A percentile compares a stretch with the other conserved stretches of the same genome.
phyloP scores from a whole-genome alignment of 2,888 invertebrate genomes.

The Cepaea hortensis region DNA sequence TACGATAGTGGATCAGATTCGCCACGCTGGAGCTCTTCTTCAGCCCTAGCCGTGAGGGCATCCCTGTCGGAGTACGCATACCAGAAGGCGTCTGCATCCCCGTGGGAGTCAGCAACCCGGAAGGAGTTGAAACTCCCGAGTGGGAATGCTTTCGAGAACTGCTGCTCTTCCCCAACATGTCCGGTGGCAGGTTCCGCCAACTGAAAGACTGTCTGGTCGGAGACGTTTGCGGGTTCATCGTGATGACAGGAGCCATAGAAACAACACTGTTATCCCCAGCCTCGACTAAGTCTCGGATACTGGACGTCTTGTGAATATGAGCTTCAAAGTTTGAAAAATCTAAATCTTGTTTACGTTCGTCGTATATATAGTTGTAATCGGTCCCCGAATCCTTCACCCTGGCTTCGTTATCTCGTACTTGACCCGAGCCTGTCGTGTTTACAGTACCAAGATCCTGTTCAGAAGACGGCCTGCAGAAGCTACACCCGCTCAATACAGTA shows the following conservation, averaged over 20 bases:
- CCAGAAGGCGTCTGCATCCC: not conserved
- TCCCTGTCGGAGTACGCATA: not conserved
- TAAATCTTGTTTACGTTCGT: slow-evolving; percentile 3
- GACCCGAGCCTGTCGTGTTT: not conserved
- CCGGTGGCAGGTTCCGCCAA: not conserved
- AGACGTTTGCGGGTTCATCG: not conserved
- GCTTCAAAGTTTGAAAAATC: slow-evolving; percentile 14
- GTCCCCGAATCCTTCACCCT: not conserved
- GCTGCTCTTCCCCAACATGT: not conserved
- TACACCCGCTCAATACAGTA: not conserved
- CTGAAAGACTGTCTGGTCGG: not conserved
- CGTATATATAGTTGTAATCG: not conserved
- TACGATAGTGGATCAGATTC: slow-evolving; percentile 10
- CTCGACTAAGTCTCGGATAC: not conserved
- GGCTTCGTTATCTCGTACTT: not conserved
- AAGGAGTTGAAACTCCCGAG: not conserved
- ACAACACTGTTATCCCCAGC: not conserved
- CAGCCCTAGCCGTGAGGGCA: not conserved
- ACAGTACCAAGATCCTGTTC: not conserved
- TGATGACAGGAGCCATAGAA: slow-evolving; percentile 19
- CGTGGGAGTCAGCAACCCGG: slow-evolving; percentile 1
- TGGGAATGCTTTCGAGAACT: not conserved
- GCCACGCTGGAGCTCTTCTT: slow-evolving; percentile 11
- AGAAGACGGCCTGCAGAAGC: not conserved
- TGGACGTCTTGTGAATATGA: not conserved